Evolutionary conservation across 1,140 invertebrate species (phyloP).

Genomic region (Trachymyrmex septentrionalis): DNA sequence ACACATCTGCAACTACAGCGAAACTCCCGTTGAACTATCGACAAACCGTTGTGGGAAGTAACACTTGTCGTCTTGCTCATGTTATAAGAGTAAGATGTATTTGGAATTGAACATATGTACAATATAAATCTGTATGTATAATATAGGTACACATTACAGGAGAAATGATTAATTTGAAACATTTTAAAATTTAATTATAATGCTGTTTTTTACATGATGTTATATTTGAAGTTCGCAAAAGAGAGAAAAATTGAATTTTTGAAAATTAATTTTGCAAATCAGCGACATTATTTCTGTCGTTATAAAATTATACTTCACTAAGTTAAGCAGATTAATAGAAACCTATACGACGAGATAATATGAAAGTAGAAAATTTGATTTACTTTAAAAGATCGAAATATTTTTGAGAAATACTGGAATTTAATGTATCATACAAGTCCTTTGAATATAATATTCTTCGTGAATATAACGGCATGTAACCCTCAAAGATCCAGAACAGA

Average conservation of each 20-base stretch:
- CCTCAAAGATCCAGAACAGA: conserved; percentile 44
- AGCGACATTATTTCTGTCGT: background rate
- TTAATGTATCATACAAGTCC: conserved; percentile 25
- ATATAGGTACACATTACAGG: background rate
- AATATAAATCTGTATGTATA: too few relatives aligned
- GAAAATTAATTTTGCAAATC: conserved; percentile 14
- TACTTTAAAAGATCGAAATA: background rate
- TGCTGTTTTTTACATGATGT: too few relatives aligned
- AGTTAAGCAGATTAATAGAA: background rate
- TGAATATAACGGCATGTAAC: conserved; percentile 35
- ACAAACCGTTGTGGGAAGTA: conserved; percentile 51
- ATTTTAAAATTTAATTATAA: too few relatives aligned
- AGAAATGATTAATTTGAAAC: conserved; percentile 1
- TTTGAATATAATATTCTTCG: conserved; percentile 47
- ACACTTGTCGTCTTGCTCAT: conserved; percentile 36
- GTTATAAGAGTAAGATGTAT: conserved; percentile 4
- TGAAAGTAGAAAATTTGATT: background rate
- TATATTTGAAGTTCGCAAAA: background rate
- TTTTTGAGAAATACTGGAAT: conserved; percentile 20
- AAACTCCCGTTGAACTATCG: conserved; percentile 55
- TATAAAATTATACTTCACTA: background rate
- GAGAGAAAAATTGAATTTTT: conserved; percentile 2
- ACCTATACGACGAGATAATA: background rate
- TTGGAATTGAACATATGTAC: background rate
- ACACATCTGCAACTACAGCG: conserved; percentile 52